Evolutionary conservation across 1,140 invertebrate species (phyloP).

Genomic region (Trachymyrmex cornetzi): DNA sequence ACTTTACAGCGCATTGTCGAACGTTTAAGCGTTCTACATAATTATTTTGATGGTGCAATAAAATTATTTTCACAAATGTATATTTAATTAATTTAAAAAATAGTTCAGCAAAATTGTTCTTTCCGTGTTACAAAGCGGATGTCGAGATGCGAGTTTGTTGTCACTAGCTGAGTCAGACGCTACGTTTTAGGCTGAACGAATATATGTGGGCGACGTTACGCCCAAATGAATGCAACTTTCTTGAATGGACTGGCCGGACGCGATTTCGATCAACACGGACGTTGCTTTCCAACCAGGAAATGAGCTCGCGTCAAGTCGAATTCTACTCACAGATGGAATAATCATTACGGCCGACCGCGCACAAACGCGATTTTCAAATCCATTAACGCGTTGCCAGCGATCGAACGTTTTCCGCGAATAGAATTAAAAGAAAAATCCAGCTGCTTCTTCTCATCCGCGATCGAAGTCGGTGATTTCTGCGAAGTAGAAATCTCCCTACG

Average conservation of each 20-base stretch:
- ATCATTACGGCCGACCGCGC: conserved; percentile 37
- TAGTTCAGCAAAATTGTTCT: no score
- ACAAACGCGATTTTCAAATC: conserved; percentile 57
- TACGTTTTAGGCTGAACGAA: conserved; percentile 18
- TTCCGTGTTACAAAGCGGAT: background rate
- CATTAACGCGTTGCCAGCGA: conserved; percentile 25
- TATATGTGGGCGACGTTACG: background rate
- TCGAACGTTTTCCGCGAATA: conserved; percentile 8
- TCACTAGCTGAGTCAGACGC: background rate
- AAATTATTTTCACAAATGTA: no score
- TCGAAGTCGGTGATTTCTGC: background rate
- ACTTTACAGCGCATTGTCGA: no score
- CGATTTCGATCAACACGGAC: conserved; percentile 42
- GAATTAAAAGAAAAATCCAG: conserved; percentile 1
- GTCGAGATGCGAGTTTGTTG: background rate
- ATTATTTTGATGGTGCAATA: no score
- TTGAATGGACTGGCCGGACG: conserved; percentile 28
- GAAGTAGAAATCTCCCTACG: background rate
- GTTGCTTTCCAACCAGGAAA: conserved; percentile 55
- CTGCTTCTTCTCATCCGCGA: background rate
- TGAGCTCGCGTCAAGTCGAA: conserved; percentile 58
- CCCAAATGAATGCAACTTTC: conserved; percentile 38
- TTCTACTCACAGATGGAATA: conserved; percentile 52
- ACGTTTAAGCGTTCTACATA: no score
- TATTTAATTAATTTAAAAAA: no score